Evolutionary conservation across 2,113 vertebrate genomes (phyloP).

Genomic region (Chlorodrepanis virens): DNA sequence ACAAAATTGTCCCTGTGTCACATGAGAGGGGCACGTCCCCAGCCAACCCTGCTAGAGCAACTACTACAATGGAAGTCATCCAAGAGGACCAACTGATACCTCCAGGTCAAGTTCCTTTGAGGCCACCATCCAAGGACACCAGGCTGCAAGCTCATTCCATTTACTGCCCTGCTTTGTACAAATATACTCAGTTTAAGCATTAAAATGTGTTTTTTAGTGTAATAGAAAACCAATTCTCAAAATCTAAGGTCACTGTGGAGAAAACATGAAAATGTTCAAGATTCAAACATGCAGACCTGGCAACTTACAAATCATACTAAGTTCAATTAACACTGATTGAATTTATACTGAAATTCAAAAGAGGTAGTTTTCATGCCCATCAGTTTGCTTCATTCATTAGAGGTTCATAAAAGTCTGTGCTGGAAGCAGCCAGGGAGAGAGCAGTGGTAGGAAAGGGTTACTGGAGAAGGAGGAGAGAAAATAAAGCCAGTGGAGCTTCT

Average conservation of each 20-base stretch:
- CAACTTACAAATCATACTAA: not conserved
- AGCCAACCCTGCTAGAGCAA: not conserved
- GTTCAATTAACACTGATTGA: not conserved
- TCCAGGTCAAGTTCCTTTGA: conserved; percentile 32
- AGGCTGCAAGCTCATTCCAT: not conserved
- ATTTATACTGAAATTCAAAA: not conserved
- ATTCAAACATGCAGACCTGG: not conserved
- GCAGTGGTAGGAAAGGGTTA: not conserved
- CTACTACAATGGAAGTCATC: conserved; percentile 58
- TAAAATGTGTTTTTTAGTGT: not conserved
- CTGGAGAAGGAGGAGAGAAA: not conserved
- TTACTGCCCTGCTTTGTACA: not conserved
- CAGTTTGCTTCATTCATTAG: not conserved
- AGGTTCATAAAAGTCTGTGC: rapidly evolving
- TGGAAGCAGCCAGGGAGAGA: not conserved
- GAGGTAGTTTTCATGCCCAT: not conserved
- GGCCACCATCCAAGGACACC: conserved; percentile 28
- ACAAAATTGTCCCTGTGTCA: conserved; percentile 43
- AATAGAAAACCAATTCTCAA: not conserved
- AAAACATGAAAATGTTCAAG: not conserved
- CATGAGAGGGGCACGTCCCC: not conserved
- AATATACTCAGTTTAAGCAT: not conserved
- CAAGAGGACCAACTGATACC: conserved; percentile 46
- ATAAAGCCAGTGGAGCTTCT: not conserved
- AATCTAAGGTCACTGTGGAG: not conserved